Conservation (phyloP, 2,797 vertebrate genomes). For the Ibycter americanus region DNA sequence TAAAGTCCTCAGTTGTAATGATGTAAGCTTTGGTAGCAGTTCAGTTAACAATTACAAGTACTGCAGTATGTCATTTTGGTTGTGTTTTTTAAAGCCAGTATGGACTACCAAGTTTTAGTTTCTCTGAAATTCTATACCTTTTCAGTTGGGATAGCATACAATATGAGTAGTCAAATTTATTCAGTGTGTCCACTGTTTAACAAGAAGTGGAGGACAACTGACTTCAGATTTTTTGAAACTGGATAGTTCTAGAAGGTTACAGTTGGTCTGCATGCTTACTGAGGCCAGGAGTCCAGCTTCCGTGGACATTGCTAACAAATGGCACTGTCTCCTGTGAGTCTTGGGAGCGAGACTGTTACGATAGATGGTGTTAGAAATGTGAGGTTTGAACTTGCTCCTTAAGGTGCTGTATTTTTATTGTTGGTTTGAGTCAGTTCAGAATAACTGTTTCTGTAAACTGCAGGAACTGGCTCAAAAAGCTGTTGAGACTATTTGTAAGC, state of each 20-base stretch:
- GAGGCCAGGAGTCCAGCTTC: neutral
- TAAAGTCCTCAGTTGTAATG: neutral
- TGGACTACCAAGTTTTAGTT: neutral
- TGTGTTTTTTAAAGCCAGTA: neutral
- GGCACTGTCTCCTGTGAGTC: neutral
- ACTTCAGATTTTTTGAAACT: neutral
- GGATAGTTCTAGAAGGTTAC: neutral
- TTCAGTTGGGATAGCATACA: neutral
- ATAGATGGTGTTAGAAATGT: neutral
- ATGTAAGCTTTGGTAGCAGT: neutral
- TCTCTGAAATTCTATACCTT: neutral
- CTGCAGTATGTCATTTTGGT: neutral
- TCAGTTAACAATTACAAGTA: neutral
- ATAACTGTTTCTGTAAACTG: neutral
- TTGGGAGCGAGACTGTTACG: neutral
- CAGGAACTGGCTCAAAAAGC: neutral
- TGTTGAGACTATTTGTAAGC: neutral
- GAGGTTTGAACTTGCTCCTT: neutral
- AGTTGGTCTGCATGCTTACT: neutral
- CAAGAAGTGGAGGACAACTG: neutral
- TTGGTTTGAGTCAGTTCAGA: neutral
- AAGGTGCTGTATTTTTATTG: neutral
- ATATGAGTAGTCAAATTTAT: neutral
- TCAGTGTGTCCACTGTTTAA: neutral
- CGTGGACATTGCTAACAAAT: neutral